Evolutionary conservation across 2,888 invertebrate genomes (phyloP).

Genomic region (Embidobia sp.): DNA sequence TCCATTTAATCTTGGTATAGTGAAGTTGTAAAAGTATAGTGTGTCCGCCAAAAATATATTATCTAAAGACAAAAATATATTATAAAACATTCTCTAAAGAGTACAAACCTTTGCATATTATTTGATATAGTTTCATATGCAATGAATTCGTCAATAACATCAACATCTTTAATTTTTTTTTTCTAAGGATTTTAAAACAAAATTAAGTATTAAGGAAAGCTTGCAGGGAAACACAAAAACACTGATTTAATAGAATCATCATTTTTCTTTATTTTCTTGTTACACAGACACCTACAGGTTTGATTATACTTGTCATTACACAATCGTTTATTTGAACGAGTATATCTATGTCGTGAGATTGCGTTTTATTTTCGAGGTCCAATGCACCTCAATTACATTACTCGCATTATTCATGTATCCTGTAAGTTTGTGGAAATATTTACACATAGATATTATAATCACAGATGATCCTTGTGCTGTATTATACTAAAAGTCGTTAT

Average conservation of each 20-base stretch:
- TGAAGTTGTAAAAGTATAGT: no score
- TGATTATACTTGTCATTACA: slow-evolving; percentile 65
- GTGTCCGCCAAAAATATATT: no score
- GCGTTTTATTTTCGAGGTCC: slow-evolving; percentile 49
- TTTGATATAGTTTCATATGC: no score
- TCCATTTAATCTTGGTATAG: no score
- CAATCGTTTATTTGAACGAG: slow-evolving; percentile 64
- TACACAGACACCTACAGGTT: slow-evolving; percentile 67
- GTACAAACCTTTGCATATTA: no score
- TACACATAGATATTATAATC: slow-evolving; percentile 66
- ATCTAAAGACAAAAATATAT: no score
- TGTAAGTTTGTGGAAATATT: slow-evolving; percentile 65
- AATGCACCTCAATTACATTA: slow-evolving; percentile 60
- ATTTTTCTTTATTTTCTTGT: slow-evolving; percentile 60
- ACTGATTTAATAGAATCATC: slow-evolving; percentile 64
- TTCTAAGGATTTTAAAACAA: no score
- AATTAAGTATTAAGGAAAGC: no score
- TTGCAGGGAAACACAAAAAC: no score
- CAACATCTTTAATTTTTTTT: no score
- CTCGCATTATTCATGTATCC: slow-evolving; percentile 62
- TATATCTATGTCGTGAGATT: slow-evolving; percentile 65
- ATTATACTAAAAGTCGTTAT: slow-evolving; percentile 61
- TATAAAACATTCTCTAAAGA: no score
- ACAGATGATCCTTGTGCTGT: slow-evolving; percentile 67
- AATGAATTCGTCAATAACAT: no score